A percentile compares a stretch with the other conserved stretches of the same genome.
phyloP scores from a whole-genome alignment of 2,113 vertebrate species.

The Pitta sordida region DNA sequence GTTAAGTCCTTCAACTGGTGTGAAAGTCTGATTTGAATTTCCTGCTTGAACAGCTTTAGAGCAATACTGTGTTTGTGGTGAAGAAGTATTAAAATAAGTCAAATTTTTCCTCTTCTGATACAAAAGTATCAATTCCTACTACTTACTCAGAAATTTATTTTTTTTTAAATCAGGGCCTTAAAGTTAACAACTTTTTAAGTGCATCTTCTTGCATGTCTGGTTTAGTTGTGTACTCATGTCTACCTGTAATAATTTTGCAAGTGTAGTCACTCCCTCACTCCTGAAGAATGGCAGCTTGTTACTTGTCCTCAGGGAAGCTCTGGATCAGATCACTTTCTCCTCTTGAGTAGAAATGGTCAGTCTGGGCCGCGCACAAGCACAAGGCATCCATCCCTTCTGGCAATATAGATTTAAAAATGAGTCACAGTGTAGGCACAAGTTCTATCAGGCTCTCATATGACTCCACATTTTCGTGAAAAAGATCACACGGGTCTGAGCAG shows the following conservation, averaged over 20 bases:
- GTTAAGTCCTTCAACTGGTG: not conserved
- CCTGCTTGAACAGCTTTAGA: not conserved
- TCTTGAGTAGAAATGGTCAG: not conserved
- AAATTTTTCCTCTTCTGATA: not conserved
- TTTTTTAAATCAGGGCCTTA: not conserved
- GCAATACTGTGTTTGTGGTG: not conserved
- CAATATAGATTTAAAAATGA: not conserved
- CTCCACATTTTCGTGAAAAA: not conserved
- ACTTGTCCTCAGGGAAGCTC: not conserved
- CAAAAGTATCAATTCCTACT: not conserved
- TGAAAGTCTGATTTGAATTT: not conserved
- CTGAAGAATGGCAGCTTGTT: not conserved
- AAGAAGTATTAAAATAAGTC: not conserved
- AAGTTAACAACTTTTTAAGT: too few relatives aligned
- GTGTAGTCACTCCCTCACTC: not conserved
- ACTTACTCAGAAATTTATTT: not conserved
- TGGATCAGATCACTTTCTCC: not conserved
- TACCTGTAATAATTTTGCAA: not conserved
- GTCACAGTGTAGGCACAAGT: not conserved
- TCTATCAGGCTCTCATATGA: not conserved
- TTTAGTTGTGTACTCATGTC: not conserved
- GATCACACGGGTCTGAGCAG: not conserved
- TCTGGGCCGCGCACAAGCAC: accelerated
- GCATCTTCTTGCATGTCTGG: not conserved
- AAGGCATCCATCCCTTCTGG: not conserved